Percentiles rank a stretch among this genome's conserved stretches.
phyloP scores from a whole-genome alignment of 2,113 vertebrate species.

The Rattus norvegicus region DNA sequence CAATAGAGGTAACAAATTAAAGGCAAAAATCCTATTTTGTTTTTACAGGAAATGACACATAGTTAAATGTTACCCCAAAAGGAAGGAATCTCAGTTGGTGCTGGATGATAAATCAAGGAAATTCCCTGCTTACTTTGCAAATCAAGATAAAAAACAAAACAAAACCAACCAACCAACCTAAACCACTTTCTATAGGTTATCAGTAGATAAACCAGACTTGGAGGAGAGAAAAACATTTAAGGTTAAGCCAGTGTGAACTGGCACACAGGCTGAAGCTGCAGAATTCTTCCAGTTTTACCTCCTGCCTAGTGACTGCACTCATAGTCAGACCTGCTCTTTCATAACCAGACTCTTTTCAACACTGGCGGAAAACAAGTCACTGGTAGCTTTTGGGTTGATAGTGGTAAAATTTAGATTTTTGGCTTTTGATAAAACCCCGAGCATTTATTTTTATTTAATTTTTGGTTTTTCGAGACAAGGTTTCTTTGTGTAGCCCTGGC shows the following conservation, averaged over 20 bases:
- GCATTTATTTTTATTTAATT: not conserved
- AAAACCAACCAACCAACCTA: no score
- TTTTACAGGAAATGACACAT: not conserved
- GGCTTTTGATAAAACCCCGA: not conserved
- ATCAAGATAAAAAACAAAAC: conserved; percentile 4
- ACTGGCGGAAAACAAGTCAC: conserved; percentile 39
- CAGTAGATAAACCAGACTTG: not conserved
- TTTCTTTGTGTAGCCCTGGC: not conserved
- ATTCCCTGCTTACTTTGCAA: not conserved
- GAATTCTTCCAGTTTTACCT: conserved; percentile 40
- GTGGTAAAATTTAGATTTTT: not conserved
- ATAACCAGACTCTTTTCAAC: conserved; percentile 16
- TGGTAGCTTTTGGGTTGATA: not conserved
- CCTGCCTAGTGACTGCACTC: not conserved
- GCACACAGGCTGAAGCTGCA: not conserved
- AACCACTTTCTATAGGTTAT: not conserved
- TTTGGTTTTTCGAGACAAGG: not conserved
- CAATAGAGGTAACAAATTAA: conserved; percentile 14
- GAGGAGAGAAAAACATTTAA: not conserved
- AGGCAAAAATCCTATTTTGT: conserved; percentile 26
- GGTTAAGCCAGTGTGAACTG: conserved; percentile 40
- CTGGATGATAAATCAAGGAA: not conserved
- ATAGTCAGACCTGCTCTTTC: conserved; percentile 34
- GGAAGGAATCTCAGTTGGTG: conserved; percentile 26
- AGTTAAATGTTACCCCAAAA: not conserved